Conservation (phyloP, 2,797 vertebrate species). For the Margarornis squamiger region DNA sequence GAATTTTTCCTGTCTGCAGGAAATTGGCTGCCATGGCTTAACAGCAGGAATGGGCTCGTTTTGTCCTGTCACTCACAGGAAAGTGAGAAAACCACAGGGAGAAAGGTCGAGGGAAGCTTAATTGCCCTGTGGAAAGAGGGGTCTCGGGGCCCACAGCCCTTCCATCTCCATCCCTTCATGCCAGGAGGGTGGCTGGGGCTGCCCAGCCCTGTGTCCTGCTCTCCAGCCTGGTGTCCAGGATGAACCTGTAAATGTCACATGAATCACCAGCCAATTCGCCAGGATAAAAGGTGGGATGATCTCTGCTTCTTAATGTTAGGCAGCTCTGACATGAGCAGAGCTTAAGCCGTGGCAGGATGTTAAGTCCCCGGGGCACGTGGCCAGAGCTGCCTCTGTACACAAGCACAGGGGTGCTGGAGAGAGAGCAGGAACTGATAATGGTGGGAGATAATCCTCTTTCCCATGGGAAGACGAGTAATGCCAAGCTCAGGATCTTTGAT, state of each 20-base stretch:
- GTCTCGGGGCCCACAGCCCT: accelerated
- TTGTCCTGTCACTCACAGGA: neutral
- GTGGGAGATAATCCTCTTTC: neutral
- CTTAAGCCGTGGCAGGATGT: slow-evolving; percentile 38
- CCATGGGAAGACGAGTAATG: neutral
- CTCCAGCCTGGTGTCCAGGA: neutral
- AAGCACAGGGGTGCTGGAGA: neutral
- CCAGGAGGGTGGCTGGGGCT: neutral
- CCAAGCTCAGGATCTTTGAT: neutral
- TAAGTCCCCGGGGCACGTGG: neutral
- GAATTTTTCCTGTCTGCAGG: neutral
- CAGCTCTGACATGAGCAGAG: neutral
- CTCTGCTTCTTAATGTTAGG: slow-evolving; percentile 45
- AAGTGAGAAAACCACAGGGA: neutral
- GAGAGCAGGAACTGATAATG: neutral
- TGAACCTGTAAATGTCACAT: neutral
- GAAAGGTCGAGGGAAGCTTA: neutral
- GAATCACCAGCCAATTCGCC: neutral
- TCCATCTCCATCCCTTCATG: neutral
- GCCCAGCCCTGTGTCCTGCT: neutral
- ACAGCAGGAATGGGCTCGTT: accelerated
- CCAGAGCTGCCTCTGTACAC: neutral
- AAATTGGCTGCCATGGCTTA: neutral
- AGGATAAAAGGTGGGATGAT: slow-evolving; percentile 45
- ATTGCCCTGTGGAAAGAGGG: accelerated